Evolutionary conservation across 2,888 invertebrate species (phyloP).

Genomic region (Lepetodrilus schrolli): DNA sequence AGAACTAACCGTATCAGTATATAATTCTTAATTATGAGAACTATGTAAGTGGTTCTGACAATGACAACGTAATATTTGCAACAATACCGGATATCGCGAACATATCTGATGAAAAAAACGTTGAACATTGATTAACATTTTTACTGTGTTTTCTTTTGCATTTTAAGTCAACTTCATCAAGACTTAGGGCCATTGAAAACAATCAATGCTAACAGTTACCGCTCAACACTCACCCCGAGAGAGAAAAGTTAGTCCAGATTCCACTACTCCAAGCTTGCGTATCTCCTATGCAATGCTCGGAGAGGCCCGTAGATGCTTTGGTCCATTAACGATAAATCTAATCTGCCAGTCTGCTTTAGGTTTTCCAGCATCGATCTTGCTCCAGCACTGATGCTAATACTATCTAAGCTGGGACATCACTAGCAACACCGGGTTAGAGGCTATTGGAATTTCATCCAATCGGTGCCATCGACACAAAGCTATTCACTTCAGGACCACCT

Average conservation of each 20-base stretch:
- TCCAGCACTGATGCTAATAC: constrained; percentile 1
- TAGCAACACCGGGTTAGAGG: constrained; percentile 12
- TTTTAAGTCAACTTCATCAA: too few relatives aligned
- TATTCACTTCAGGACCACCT: constrained; percentile 19
- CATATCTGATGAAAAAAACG: too few relatives aligned
- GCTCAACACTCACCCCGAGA: background rate
- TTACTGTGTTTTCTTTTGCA: too few relatives aligned
- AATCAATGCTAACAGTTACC: too few relatives aligned
- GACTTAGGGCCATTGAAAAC: too few relatives aligned
- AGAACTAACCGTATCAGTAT: too few relatives aligned
- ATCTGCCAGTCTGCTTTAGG: constrained; percentile 12
- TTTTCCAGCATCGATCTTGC: constrained; percentile 1
- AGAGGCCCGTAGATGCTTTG: background rate
- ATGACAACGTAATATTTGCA: too few relatives aligned
- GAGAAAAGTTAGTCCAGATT: background rate
- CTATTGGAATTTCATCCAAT: constrained; percentile 3
- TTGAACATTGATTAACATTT: too few relatives aligned
- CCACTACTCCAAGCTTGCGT: background rate
- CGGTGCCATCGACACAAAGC: constrained; percentile 1
- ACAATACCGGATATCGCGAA: too few relatives aligned
- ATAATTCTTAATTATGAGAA: too few relatives aligned
- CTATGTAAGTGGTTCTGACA: too few relatives aligned
- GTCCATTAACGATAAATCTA: constrained; percentile 25
- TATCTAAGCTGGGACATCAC: constrained; percentile 4
- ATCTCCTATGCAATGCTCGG: background rate